Evolutionary conservation across 2,113 vertebrate genomes (phyloP).

Genomic region (Sarotherodon lohbergeri): DNA sequence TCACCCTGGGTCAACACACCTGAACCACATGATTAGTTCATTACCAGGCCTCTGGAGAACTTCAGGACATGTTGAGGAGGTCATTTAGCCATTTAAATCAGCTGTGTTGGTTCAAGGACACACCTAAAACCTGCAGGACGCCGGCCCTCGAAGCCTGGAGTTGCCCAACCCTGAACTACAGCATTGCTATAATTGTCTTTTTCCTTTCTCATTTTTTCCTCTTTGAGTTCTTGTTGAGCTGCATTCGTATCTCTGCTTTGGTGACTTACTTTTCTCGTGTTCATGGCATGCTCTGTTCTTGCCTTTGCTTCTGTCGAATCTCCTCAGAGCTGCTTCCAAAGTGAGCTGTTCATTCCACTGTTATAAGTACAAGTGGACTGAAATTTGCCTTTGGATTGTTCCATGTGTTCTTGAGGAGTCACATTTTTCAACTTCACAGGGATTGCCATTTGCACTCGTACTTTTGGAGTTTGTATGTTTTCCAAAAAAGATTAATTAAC

Average conservation of each 20-base stretch:
- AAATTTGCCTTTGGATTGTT: background rate
- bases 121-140: background rate
- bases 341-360: rapidly evolving
- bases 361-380: rapidly evolving
- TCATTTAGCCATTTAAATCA: background rate
- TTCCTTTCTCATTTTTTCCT: background rate
- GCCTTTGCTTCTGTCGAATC: background rate
- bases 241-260: rapidly evolving
- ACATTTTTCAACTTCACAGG: background rate
- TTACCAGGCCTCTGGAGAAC: background rate
- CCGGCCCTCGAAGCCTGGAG: background rate
- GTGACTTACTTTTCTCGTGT: background rate
- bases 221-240: background rate
- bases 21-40: background rate
- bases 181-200: background rate
- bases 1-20: background rate
- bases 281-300: background rate
- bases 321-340: background rate
- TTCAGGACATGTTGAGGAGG: background rate
- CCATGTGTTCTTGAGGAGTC: background rate
- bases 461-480: background rate
- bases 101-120: background rate
- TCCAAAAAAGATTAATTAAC: background rate
- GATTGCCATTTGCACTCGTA: background rate
- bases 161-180: background rate